A percentile compares a stretch with the other conserved stretches of the same genome.
Evolutionary conservation across 2,888 invertebrate species (phyloP).

Genomic region (Apamea monoglypha): DNA sequence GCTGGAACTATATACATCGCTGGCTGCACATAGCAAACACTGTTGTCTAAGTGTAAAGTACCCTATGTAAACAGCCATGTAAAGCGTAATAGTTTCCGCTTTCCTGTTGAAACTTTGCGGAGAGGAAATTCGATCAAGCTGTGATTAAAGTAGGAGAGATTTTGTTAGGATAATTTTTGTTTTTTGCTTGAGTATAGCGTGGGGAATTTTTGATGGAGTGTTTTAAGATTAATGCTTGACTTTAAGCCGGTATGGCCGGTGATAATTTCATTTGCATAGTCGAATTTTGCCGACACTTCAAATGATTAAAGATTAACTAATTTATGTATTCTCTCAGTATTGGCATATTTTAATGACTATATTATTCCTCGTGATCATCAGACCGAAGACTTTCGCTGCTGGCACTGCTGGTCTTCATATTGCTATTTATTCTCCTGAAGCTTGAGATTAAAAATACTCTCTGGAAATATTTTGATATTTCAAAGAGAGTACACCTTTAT

Average conservation of each 20-base stretch:
- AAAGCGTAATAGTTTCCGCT: slow-evolving; percentile 73
- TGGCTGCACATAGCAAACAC: slow-evolving; percentile 54
- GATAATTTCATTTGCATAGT: background rate
- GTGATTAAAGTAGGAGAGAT: slow-evolving; percentile 77
- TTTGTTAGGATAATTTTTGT: slow-evolving; percentile 62
- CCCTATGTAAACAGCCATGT: slow-evolving; percentile 71
- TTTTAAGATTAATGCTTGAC: slow-evolving; percentile 27
- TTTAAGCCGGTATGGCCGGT: background rate
- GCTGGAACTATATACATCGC: slow-evolving; percentile 56
- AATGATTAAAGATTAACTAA: background rate
- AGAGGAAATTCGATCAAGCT: slow-evolving; percentile 80
- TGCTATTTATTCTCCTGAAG: no score
- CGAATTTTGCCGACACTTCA: background rate
- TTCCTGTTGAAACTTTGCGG: slow-evolving; percentile 73
- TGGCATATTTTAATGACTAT: background rate
- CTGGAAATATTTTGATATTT: background rate
- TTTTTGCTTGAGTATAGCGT: slow-evolving; percentile 30
- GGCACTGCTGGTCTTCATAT: background rate
- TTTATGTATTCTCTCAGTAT: background rate
- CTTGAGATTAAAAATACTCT: background rate
- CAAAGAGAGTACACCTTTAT: background rate
- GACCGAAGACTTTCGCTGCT: background rate
- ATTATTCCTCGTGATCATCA: no score
- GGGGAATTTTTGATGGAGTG: slow-evolving; percentile 26
- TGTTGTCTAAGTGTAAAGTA: slow-evolving; percentile 67